Conservation (phyloP, 2,113 vertebrate genomes). For the Hippocampus zosterae region DNA sequence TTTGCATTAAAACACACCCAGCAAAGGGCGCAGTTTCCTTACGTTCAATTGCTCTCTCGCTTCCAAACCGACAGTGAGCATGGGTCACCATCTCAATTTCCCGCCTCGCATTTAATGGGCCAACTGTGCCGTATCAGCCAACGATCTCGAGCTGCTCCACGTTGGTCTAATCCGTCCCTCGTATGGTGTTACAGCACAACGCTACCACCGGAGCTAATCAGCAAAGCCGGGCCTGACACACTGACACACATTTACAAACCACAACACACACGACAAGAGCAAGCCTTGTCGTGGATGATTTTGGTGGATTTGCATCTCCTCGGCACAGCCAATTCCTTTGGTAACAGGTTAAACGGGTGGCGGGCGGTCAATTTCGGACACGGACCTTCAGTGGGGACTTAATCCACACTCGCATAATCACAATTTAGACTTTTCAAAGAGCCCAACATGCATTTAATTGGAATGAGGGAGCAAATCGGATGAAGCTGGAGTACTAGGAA, state of each 20-base stretch:
- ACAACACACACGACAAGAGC: not conserved
- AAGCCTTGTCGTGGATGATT: not conserved
- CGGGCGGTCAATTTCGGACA: too few species aligned
- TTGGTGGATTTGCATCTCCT: not conserved
- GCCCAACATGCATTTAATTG: too few species aligned
- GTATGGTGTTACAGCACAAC: constrained; percentile 42
- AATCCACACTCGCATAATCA: too few species aligned
- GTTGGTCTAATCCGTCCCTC: constrained; percentile 48
- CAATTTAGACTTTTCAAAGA: too few species aligned
- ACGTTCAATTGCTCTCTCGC: not conserved
- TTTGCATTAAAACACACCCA: not conserved
- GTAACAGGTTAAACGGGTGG: too few species aligned
- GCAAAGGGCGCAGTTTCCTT: not conserved
- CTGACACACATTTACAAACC: constrained; percentile 35
- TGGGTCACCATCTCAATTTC: constrained; percentile 36
- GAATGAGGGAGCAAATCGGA: too few species aligned
- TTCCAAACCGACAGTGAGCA: not conserved
- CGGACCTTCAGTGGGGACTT: too few species aligned
- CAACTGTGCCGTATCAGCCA: constrained; percentile 15
- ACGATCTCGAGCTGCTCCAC: constrained; percentile 40
- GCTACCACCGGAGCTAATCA: constrained; percentile 28
- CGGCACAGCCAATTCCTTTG: not conserved
- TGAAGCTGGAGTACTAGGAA: not conserved
- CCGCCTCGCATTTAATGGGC: not conserved
- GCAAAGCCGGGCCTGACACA: constrained; percentile 37